Conservation (phyloP, 1,140 invertebrate genomes). For the Ylistrum balloti region DNA sequence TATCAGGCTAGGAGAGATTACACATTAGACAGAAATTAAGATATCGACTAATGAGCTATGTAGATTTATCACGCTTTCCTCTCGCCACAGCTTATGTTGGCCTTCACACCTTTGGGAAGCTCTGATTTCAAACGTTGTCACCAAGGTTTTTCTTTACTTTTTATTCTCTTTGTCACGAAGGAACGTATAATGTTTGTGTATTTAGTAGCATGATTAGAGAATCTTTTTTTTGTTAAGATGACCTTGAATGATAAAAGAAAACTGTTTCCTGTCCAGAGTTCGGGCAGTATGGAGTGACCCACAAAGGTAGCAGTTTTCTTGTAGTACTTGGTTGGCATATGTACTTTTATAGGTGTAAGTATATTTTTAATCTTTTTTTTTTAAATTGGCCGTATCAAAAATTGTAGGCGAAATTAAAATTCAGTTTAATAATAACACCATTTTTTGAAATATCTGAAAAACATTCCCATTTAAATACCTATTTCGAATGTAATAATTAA, state of each 20-base stretch:
- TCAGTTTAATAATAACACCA: background rate
- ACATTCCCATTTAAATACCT: background rate
- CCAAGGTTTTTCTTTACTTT: conserved; percentile 52
- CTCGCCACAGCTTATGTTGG: conserved; percentile 56
- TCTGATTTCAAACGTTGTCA: conserved; percentile 55
- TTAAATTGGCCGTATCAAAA: background rate
- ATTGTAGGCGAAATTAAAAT: background rate
- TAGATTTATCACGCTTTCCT: conserved; percentile 53
- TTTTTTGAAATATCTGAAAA: background rate
- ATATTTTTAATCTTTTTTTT: too few species aligned
- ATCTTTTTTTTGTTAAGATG: conserved; percentile 59
- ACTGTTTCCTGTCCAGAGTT: conserved; percentile 56
- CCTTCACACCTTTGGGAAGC: conserved; percentile 63
- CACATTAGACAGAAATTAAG: conserved; percentile 20
- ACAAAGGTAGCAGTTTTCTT: conserved; percentile 46
- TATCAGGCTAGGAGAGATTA: background rate
- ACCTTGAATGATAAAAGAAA: conserved; percentile 52
- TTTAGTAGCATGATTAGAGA: conserved; percentile 59
- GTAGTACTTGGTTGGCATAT: too few species aligned
- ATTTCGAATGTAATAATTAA: background rate
- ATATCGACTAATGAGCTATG: conserved; percentile 1
- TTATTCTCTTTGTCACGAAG: conserved; percentile 49
- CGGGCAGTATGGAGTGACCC: conserved; percentile 55
- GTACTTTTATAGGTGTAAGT: background rate
- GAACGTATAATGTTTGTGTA: conserved; percentile 58